phyloP scores from a whole-genome alignment of 2,113 vertebrate genomes.

The Catharus fuscescens region DNA sequence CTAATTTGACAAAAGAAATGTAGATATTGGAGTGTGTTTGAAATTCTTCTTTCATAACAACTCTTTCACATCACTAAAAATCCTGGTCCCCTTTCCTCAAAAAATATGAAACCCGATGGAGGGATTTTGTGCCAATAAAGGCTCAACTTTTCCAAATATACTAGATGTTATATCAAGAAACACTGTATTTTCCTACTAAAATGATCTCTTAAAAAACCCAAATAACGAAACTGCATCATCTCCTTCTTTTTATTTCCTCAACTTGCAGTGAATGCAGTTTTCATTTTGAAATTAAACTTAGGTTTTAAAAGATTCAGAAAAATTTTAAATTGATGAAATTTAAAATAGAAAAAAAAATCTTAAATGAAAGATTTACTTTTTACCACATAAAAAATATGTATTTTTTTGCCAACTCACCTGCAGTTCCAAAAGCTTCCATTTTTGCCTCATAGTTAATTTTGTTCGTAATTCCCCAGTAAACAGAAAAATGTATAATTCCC shows the following conservation, averaged over 20 bases:
- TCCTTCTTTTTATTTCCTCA: neutral
- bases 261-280: neutral
- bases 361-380: neutral
- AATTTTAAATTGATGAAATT: neutral
- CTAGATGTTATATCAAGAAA: neutral
- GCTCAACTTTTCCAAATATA: neutral
- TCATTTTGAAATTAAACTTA: neutral
- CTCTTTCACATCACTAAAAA: neutral
- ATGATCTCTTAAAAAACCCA: neutral
- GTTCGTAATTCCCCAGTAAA: neutral
- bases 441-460: neutral
- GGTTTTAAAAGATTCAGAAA: neutral
- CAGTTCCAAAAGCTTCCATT: neutral
- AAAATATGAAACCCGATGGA: neutral
- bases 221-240: fast-evolving
- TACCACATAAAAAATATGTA: neutral
- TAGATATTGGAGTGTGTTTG: neutral
- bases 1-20: neutral
- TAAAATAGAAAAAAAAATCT: neutral
- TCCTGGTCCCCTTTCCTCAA: neutral
- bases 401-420: neutral
- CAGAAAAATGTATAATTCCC: neutral
- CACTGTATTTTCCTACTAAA: neutral
- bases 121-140: neutral
- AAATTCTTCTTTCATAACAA: neutral